These are phyloP conservation scores for Amphiprion percula DNA, from an alignment of 2,113 vertebrate species.

Conservation along the genomic window DNA sequence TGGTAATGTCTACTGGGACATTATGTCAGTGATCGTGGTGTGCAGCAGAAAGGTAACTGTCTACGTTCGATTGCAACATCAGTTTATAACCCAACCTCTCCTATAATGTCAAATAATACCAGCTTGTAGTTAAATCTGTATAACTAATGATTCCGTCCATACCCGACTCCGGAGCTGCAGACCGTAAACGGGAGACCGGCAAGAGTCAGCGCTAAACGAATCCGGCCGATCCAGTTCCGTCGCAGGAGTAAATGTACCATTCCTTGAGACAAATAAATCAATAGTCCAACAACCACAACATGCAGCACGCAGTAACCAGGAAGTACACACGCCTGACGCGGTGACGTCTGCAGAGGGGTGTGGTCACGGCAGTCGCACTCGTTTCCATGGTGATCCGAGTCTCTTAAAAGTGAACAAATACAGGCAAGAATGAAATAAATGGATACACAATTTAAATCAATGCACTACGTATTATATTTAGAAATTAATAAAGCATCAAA, in stretches of 20 bases:
- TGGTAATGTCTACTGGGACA: too few species aligned
- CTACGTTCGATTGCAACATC: not conserved
- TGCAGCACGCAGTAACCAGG: conserved; percentile 53
- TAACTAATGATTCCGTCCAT: not conserved
- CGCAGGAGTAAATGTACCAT: conserved; percentile 61
- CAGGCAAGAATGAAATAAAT: not conserved
- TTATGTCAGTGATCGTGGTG: not conserved
- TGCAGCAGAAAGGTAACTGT: not conserved
- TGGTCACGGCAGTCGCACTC: conserved; percentile 1
- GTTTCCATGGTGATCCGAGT: conserved; percentile 56
- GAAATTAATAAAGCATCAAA: too few species aligned
- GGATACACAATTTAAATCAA: not conserved
- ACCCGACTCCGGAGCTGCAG: conserved; percentile 61
- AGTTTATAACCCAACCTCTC: not conserved
- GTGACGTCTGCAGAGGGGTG: conserved; percentile 44
- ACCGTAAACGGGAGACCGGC: conserved; percentile 66
- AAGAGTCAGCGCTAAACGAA: conserved; percentile 76
- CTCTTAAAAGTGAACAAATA: not conserved
- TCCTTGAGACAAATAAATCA: conserved; percentile 13
- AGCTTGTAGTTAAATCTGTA: not conserved
- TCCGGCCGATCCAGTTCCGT: conserved; percentile 44
- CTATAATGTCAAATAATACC: not conserved
- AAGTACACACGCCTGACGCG: conserved; percentile 54
- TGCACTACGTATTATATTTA: not conserved
- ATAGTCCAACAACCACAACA: conserved; percentile 13